Evolutionary conservation across 2,797 vertebrate genomes (phyloP).

Genomic region (Bothrops alternatus): DNA sequence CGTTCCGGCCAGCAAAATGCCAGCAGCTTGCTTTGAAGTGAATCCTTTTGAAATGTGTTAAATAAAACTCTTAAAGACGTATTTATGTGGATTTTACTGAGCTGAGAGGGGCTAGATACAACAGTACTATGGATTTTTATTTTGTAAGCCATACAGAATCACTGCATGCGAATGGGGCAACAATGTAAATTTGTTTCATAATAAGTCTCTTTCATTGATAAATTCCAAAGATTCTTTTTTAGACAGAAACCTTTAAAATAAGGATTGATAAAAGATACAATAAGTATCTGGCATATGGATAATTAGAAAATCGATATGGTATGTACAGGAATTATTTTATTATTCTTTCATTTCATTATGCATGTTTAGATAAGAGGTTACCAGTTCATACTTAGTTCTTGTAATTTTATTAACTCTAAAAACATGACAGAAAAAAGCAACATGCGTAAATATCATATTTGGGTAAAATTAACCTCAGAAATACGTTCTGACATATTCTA

Average conservation of each 20-base stretch:
- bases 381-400: neutral
- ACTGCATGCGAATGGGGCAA: neutral
- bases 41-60: no score
- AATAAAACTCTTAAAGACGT: no score
- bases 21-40: no score
- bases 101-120: no score
- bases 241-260: neutral
- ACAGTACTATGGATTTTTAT: neutral
- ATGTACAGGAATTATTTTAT: neutral
- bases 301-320: neutral
- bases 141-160: neutral
- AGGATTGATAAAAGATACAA: neutral
- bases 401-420: neutral
- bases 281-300: neutral
- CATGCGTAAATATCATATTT: neutral
- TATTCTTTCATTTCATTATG: neutral
- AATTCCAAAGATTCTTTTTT: neutral
- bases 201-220: neutral
- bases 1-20: no score
- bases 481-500: neutral
- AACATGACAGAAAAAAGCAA: neutral
- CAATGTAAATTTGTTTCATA: neutral
- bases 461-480: neutral
- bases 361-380: neutral
- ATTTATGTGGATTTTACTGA: no score